These are phyloP conservation scores for Calidris pygmaea DNA, from an alignment of 2,113 vertebrate species.

Conservation along the genomic window DNA sequence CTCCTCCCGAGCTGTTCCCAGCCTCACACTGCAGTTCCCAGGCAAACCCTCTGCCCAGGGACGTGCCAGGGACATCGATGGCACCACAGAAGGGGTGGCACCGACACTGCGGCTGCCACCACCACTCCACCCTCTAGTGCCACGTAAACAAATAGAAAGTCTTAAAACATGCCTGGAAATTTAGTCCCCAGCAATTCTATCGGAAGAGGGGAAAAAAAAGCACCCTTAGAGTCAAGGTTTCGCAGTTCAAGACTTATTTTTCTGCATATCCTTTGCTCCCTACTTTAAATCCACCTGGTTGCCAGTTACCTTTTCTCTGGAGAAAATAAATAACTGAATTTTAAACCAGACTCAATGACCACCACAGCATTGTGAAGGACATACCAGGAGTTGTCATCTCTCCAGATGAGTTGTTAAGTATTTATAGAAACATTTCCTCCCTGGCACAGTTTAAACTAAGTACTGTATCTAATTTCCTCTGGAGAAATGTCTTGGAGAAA, in stretches of 20 bases:
- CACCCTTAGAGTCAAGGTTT: not conserved
- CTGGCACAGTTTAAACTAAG: conserved; percentile 67
- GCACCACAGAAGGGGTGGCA: not conserved
- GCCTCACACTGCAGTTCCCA: rapidly evolving
- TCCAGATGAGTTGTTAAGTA: conserved; percentile 71
- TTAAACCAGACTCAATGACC: conserved; percentile 34
- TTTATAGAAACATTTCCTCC: conserved; percentile 73
- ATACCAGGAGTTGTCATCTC: conserved; percentile 51
- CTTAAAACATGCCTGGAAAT: not conserved
- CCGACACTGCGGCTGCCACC: not conserved
- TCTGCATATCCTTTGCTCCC: not conserved
- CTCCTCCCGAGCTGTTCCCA: too few species aligned
- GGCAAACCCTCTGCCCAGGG: too few species aligned
- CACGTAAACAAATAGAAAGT: rapidly evolving
- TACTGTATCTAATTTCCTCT: conserved; percentile 71
- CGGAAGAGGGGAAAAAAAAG: not conserved
- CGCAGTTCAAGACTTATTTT: not conserved
- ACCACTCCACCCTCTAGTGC: not conserved
- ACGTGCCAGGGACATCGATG: rapidly evolving
- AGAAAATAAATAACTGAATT: conserved; percentile 37
- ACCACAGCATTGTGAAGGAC: conserved; percentile 65
- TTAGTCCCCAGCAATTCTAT: not conserved
- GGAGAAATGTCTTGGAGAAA: conserved; percentile 60
- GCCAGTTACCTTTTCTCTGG: not conserved
- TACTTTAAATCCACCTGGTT: not conserved